Evolutionary conservation across 2,113 vertebrate species (phyloP), one percentile per base, ranked within the genome.

Genomic region (Oreotragus oreotragus): DNA sequence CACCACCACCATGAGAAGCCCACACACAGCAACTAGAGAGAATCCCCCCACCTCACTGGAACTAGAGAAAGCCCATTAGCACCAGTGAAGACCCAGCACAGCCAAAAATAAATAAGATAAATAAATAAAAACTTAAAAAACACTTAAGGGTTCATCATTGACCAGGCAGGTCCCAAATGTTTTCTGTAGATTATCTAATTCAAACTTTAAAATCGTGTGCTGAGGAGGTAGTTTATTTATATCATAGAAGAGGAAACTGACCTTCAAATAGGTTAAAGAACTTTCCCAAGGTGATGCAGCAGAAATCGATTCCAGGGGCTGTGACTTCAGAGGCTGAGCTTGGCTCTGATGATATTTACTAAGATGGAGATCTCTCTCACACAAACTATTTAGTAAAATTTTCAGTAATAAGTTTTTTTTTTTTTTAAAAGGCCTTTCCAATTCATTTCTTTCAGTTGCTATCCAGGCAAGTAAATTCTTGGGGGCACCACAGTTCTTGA

Each of bases 221-320:
- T 36, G 33, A 83, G 51, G 58, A 96, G 27, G 77, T 85, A 87
- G 10, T 9, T 90, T 95, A 87, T 94, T 97, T 96, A 94, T 95
- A 89, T 96, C 49, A 91, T 45, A 94, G 84, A 96, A 96, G 95
- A 96, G 95, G 97, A 94, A 97, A 94, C 60, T 97, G 96, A 97
- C 93, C 89, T 97, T 97, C 66, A 90, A 66, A 90, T 15, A 90
- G 86, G 79, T 91, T 95, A 86, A 91, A 53, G 86, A 96, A 96
- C 84, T 96, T 97, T 53, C 58, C 94, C 57, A 87, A 97, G n/a
- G 89, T 94, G 88, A 96, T 90, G 47, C 30, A 97, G 43, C 91
- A 91, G 79, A 92, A 91, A 58, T 76, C 0, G 30, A 66, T 91
- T 83, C 33, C 51, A 58, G 30, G 73, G 45, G 17, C 58, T 55